A percentile compares a stretch with the other conserved stretches of the same genome.
phyloP scores from a whole-genome alignment of 92 coral and sea anemone genomes.

The Blastomussa wellsi region DNA sequence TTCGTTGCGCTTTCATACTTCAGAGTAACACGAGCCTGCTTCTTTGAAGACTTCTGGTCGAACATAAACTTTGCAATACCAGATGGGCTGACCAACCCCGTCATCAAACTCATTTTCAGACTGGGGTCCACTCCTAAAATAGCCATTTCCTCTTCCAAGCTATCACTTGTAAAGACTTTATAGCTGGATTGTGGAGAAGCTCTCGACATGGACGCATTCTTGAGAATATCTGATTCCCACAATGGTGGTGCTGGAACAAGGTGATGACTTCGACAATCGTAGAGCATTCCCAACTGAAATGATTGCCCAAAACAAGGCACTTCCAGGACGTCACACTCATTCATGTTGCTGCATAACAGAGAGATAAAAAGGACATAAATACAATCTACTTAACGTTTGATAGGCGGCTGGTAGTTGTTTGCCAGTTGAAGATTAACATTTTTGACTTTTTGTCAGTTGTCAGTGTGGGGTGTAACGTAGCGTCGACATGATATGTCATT shows the following conservation, averaged over 20 bases:
- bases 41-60: not conserved
- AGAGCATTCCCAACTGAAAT: constrained; percentile 25
- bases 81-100: constrained; percentile 10
- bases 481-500: too few relatives aligned
- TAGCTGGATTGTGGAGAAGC: constrained; percentile 6
- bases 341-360: not conserved
- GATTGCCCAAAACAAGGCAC: constrained; percentile 21
- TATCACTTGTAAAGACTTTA: constrained; percentile 17
- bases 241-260: constrained; percentile 3
- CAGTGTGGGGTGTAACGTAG: too few relatives aligned
- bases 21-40: constrained; percentile 1
- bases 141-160: constrained; percentile 4
- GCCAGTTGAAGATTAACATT: not conserved
- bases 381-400: not conserved
- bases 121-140: constrained; percentile 2
- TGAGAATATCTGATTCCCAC: constrained; percentile 15
- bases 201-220: not conserved
- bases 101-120: constrained; percentile 13
- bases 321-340: not conserved
- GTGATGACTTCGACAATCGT: constrained; percentile 12
- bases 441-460: too few relatives aligned
- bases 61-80: constrained; percentile 2
- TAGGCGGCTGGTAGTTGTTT: not conserved
- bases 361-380: not conserved
- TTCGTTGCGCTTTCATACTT: not conserved